phyloP scores from a whole-genome alignment of 2,797 vertebrate genomes.

The Galagoides demidoff region DNA sequence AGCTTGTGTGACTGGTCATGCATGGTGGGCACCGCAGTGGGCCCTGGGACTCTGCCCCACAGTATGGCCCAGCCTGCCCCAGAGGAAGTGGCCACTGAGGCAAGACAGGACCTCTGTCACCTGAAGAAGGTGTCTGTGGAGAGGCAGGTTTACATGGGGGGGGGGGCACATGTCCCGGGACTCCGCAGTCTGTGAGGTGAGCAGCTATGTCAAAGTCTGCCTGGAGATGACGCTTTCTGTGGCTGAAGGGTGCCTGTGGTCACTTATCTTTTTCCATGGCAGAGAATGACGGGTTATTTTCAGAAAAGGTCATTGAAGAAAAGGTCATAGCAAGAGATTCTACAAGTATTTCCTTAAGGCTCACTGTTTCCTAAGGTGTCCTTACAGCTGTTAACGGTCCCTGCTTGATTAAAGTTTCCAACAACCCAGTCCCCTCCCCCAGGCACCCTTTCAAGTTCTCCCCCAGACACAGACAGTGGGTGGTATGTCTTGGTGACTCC shows the following conservation, averaged over 20 bases:
- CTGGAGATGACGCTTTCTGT: not conserved
- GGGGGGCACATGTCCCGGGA: rapidly evolving
- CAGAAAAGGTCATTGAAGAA: not conserved
- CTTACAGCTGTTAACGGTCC: constrained; percentile 72
- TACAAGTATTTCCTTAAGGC: constrained; percentile 30
- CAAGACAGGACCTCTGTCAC: not conserved
- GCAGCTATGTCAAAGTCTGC: not conserved
- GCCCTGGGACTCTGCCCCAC: not conserved
- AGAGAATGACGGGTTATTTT: not conserved
- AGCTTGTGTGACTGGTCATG: not conserved
- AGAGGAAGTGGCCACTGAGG: not conserved
- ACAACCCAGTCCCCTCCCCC: constrained; percentile 11
- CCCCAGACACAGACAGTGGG: not conserved
- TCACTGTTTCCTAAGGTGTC: constrained; percentile 42
- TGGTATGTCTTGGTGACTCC: not conserved
- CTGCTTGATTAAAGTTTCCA: constrained; percentile 68
- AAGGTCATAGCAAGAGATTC: constrained; percentile 4
- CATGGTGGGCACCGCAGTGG: not conserved
- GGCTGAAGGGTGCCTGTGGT: not conserved
- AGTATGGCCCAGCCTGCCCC: not conserved
- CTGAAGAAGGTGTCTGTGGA: not conserved
- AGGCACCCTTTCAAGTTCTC: not conserved
- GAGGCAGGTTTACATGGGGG: not conserved
- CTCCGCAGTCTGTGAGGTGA: not conserved
- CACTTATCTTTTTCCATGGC: not conserved